These are phyloP conservation scores for Erythrocercus mccallii DNA, from an alignment of 2,113 vertebrate species.

Conservation along the genomic window DNA sequence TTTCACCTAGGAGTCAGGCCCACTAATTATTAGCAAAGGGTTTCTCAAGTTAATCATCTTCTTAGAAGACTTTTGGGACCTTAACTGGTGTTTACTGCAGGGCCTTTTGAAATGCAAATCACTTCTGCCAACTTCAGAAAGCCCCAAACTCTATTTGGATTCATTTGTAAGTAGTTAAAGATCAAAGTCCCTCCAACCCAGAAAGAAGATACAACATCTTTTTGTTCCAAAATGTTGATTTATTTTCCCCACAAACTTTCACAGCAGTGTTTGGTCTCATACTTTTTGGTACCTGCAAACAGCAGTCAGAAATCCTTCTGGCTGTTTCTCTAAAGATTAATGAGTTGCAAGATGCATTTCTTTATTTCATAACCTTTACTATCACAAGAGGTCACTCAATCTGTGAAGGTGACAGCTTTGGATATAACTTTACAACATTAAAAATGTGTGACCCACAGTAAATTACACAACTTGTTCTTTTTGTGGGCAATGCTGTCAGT, in stretches of 20 bases:
- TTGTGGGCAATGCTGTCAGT: background rate
- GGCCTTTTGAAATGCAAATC: slow-evolving; percentile 57
- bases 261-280: background rate
- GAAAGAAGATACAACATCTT: background rate
- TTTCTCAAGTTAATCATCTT: slow-evolving; percentile 47
- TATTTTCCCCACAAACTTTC: slow-evolving; percentile 11
- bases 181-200: slow-evolving; percentile 10
- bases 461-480: background rate
- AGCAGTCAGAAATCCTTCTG: background rate
- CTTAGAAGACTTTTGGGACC: slow-evolving; percentile 36
- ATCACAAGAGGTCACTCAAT: background rate
- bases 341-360: background rate
- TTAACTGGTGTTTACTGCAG: slow-evolving; percentile 28
- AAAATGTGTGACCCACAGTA: background rate
- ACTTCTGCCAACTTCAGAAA: slow-evolving; percentile 22
- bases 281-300: background rate
- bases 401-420: slow-evolving; percentile 17
- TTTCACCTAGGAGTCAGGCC: background rate
- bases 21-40: slow-evolving; percentile 43
- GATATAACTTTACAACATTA: background rate
- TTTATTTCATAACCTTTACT: slow-evolving; percentile 29
- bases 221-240: background rate
- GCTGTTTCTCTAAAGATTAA: background rate
- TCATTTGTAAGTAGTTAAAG: slow-evolving; percentile 52
- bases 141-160: slow-evolving; percentile 26